Percentiles rank a stretch among this genome's conserved stretches.
phyloP scores from a whole-genome alignment of 2,888 invertebrate genomes.

The Diarsia dahlii region DNA sequence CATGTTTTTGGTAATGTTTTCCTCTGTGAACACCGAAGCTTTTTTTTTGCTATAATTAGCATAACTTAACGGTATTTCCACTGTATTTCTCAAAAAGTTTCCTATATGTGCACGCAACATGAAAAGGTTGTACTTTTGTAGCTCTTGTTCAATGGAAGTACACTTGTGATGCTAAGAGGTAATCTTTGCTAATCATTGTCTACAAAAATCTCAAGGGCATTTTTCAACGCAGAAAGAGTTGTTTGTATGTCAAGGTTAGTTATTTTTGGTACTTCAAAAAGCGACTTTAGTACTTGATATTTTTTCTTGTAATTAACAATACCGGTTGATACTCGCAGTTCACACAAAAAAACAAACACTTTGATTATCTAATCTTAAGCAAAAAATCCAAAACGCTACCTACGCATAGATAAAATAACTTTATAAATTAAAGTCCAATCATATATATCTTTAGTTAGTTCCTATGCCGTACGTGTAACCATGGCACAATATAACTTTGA shows the following conservation, averaged over 20 bases:
- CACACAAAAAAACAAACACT: not conserved
- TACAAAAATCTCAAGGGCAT: not conserved
- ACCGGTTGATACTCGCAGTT: not conserved
- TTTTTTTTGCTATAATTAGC: not conserved
- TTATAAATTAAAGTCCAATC: constrained; percentile 32
- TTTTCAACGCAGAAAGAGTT: not conserved
- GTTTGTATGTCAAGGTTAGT: not conserved
- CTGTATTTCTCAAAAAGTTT: not conserved
- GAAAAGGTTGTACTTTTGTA: not conserved
- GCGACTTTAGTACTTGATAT: not conserved
- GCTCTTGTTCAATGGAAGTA: not conserved
- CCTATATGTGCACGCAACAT: not conserved
- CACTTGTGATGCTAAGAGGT: not conserved
- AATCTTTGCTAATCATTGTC: not conserved
- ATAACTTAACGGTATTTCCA: too few species aligned
- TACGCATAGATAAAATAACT: constrained; percentile 25
- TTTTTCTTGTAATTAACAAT: not conserved
- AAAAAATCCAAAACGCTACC: not conserved
- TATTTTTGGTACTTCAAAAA: not conserved
- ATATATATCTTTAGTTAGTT: constrained; percentile 6
- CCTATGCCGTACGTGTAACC: not conserved
- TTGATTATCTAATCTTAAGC: constrained; percentile 3
- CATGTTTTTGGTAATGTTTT: not conserved
- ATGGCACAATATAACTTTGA: constrained; percentile 69
- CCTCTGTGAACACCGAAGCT: not conserved